Base-by-base conservation (phyloP, 2,113 vertebrate genomes). In the Cacatua alba region DNA sequence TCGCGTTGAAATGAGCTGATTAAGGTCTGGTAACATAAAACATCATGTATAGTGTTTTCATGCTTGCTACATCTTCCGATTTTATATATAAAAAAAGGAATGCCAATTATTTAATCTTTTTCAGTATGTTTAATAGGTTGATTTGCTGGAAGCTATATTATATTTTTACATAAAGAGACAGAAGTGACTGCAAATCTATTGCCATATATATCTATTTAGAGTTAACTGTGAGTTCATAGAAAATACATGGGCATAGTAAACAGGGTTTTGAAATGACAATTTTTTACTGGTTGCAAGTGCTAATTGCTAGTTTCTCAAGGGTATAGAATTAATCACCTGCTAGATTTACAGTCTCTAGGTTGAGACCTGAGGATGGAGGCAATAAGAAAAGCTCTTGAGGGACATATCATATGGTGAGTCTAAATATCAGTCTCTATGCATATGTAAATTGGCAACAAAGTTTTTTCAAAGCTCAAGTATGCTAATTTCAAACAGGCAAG, bases 301-400 rank as follows among this genome's bases (percentile, higher is more conserved):
- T 98, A 98, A 98, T 98, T 98, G 98, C 98, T 98, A 98, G 98
- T 98, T 99, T 98, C 98, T 99, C 98, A 97, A 98, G 98, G 99
- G 99, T 98, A 98, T 98, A 98, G 99, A 99, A 99, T 99, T 99
- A 99, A 99, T 99, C 99, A 99, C 99, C 98, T 98, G 98, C 98
- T 99, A 98, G 98, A 98, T 99, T 99, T 98, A 98, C 98, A 98
- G 98, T 99, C 99, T 99, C 98, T 98, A 98, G 98, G 98, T 98
- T 98, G 98, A 99, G 99, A 99, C 99, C 99, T 98, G 98, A 98
- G 99, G 98, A 99, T 98, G 97, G 98, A 99, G 98, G 99, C 99
- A 99, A 99, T 99, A 99, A 99, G 99, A 99, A 99, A 98, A 98
- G 98, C 98, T 99, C 98, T 99, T 99, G 98, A 98, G 99, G 98